Evolutionary conservation across 2,113 vertebrate species (phyloP).

Genomic region (Protobothrops flavoviridis): DNA sequence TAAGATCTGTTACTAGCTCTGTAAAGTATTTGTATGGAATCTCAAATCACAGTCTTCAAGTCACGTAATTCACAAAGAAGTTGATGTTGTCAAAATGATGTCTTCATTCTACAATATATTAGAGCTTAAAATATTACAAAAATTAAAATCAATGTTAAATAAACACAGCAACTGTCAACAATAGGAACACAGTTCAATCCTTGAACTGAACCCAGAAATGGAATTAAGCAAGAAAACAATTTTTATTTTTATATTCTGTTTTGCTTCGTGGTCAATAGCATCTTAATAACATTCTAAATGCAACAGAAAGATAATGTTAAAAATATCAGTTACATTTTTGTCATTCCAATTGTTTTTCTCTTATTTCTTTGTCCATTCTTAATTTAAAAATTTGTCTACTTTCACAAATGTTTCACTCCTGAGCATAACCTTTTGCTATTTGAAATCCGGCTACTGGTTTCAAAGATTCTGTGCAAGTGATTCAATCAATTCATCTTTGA

Average conservation of each 20-base stretch:
- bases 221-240: accelerated
- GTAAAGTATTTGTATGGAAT: slow-evolving; percentile 57
- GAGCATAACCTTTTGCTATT: background rate
- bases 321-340: background rate
- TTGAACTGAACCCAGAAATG: slow-evolving; percentile 11
- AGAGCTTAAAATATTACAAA: slow-evolving; percentile 42
- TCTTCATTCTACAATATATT: slow-evolving; percentile 52
- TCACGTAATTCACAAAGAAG: slow-evolving; percentile 56
- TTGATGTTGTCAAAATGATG: slow-evolving; percentile 58
- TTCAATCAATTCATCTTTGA: background rate
- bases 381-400: background rate
- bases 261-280: background rate
- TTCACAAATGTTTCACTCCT: background rate
- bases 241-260: background rate
- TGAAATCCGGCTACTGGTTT: background rate
- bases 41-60: slow-evolving; percentile 54
- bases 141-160: slow-evolving; percentile 55
- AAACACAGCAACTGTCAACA: slow-evolving; percentile 43
- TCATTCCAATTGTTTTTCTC: background rate
- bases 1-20: slow-evolving; percentile 56
- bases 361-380: background rate
- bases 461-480: background rate
- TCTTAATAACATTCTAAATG: background rate
- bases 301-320: background rate
- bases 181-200: slow-evolving; percentile 37